Evolutionary conservation across 2,113 vertebrate species (phyloP), one percentile per base, ranked within the genome.

Genomic region (Pyrgilauda ruficollis): DNA sequence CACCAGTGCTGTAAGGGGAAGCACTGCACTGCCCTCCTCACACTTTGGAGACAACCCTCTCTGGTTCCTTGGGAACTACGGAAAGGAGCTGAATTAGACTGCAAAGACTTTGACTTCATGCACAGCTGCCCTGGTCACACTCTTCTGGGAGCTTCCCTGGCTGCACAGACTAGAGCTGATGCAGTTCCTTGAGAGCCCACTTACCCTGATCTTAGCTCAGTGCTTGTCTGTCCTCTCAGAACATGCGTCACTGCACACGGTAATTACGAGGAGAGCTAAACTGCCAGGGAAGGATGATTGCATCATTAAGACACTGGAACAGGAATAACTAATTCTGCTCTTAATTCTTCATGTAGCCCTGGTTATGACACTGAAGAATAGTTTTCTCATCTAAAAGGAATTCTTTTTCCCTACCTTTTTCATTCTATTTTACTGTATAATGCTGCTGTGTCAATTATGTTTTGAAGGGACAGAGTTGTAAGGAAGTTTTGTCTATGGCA

Each of bases 231-330:
- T 96, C 61, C 91, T 96, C 91, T 94, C 89, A 84, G 95, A 87
- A 87, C 93, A 64, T 96, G 94, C 93, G 94, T 96, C 95, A 95
- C 47, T 82, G 91, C 93, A 56, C 84, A 3, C 66, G 31, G 89
- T 72, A 89, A 96, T 97, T 95, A 96, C 53, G 31, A 92, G 84
- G 80, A 97, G 96, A 92, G 93, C 35, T 68, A 64, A 62, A 84
- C 91, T 94, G 95, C 93, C 94, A 94, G 90, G 66, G 95, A 87
- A 91, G 94, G 89, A 94, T 96, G 91, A 95, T 95, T 95, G 93
- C 93, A 89, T 96, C 93, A 95, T 94, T 93, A 95, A 95, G 84
- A 27, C 70, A 84, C 76, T 79, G 81, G 95, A 93, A 89, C 72
- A 82, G 86, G 93, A 92, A 92, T 94, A 96, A 92, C 44, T 78